These are phyloP conservation scores for Ceriagrion tenellum DNA, from an alignment of 2,888 invertebrate genomes.

Conservation along the genomic window DNA sequence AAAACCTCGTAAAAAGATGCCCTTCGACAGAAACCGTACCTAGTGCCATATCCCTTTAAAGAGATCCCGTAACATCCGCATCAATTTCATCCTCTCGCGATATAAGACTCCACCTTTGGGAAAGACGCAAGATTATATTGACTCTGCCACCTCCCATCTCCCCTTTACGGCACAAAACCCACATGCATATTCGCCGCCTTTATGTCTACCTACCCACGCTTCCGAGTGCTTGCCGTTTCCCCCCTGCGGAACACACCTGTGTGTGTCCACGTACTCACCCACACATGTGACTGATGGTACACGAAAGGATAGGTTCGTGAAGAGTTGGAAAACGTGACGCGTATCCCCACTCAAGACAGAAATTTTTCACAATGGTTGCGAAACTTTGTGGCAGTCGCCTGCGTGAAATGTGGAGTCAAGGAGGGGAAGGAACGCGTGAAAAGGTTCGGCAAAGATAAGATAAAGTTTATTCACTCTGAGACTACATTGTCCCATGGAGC, in stretches of 20 bases:
- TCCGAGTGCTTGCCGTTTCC: background rate
- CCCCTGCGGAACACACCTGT: background rate
- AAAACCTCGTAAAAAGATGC: background rate
- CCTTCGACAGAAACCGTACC: background rate
- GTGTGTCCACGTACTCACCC: too few relatives aligned
- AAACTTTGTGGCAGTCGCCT: too few relatives aligned
- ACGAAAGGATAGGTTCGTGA: too few relatives aligned
- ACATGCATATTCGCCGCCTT: background rate
- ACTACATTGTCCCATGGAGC: too few relatives aligned
- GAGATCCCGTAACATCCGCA: slow-evolving; percentile 22
- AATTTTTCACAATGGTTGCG: too few relatives aligned
- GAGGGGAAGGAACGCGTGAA: too few relatives aligned
- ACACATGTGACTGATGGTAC: too few relatives aligned
- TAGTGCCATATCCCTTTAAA: background rate
- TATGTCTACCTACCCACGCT: background rate
- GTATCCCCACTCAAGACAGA: too few relatives aligned
- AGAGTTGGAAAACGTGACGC: too few relatives aligned
- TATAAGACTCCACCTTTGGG: background rate
- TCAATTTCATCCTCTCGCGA: slow-evolving; percentile 22
- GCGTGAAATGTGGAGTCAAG: too few relatives aligned
- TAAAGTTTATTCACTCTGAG: too few relatives aligned
- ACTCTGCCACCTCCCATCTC: background rate
- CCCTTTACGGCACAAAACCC: background rate
- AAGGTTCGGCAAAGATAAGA: too few relatives aligned
- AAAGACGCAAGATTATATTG: background rate